Percentiles rank a stretch among this genome's conserved stretches.
Conservation (phyloP, 2,113 vertebrate genomes). For the Rhynchomys soricoides region DNA sequence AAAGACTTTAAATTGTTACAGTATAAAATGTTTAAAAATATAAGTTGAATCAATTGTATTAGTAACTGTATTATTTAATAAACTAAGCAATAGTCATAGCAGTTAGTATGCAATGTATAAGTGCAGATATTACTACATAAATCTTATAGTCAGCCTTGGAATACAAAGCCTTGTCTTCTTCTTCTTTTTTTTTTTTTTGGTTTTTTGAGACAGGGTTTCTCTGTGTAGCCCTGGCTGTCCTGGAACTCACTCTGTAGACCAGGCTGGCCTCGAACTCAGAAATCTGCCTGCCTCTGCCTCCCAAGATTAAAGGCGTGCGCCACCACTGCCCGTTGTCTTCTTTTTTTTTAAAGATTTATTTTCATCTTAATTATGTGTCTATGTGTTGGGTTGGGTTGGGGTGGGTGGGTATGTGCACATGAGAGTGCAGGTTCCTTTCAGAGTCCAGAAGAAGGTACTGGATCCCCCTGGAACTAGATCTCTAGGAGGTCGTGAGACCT, state of each 20-base stretch:
- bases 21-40: conserved; percentile 36
- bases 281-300: no score
- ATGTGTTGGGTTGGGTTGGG: neutral
- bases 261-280: no score
- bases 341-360: neutral
- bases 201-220: no score
- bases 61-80: neutral
- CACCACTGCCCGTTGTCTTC: no score
- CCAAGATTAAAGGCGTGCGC: no score
- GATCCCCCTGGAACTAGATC: neutral
- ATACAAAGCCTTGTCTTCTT: neutral
- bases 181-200: no score
- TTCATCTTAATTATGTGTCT: neutral
- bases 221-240: no score
- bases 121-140: neutral
- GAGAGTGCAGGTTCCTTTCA: neutral
- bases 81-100: neutral
- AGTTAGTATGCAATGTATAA: neutral
- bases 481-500: neutral
- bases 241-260: no score
- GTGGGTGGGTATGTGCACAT: neutral
- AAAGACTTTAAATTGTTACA: neutral
- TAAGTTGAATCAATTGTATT: neutral
- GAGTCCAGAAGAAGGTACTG: neutral
- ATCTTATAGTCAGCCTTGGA: neutral